Percentiles rank a stretch among this genome's conserved stretches.
Conservation (phyloP, 2,113 vertebrate species). For the Pycnonotus jocosus region DNA sequence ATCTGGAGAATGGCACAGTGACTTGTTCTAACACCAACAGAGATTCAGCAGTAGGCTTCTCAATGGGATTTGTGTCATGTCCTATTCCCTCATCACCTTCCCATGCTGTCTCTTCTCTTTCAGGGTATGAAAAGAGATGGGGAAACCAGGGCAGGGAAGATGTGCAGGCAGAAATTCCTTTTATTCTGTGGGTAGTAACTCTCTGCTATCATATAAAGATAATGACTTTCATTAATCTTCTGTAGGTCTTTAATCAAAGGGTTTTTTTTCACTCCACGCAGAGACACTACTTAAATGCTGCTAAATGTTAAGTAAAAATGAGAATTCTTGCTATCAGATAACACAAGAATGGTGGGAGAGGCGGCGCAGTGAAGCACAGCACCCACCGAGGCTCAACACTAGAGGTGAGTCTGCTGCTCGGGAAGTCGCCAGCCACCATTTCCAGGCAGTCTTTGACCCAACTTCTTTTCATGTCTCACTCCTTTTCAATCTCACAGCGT, state of each 20-base stretch:
- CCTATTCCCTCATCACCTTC: conserved; percentile 22
- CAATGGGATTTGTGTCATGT: conserved; percentile 32
- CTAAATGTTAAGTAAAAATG: neutral
- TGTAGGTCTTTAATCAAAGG: neutral
- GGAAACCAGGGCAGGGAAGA: neutral
- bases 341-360: neutral
- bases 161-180: conserved; percentile 7
- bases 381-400: neutral
- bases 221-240: conserved; percentile 58
- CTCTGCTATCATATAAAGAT: neutral
- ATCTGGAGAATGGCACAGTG: conserved; percentile 31
- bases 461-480: conserved; percentile 11
- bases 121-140: neutral
- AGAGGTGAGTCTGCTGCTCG: neutral
- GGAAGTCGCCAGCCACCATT: neutral
- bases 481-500: conserved; percentile 9
- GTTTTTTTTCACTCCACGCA: neutral
- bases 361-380: neutral
- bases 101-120: conserved; percentile 11
- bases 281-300: neutral
- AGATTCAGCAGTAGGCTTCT: conserved; percentile 23
- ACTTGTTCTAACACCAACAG: conserved; percentile 46
- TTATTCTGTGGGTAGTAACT: neutral
- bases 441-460: conserved; percentile 13
- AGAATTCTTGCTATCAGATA: neutral